These are phyloP conservation scores for Xenotilapia leptura DNA, from an alignment of 2,113 vertebrate species.

Conservation along the genomic window DNA sequence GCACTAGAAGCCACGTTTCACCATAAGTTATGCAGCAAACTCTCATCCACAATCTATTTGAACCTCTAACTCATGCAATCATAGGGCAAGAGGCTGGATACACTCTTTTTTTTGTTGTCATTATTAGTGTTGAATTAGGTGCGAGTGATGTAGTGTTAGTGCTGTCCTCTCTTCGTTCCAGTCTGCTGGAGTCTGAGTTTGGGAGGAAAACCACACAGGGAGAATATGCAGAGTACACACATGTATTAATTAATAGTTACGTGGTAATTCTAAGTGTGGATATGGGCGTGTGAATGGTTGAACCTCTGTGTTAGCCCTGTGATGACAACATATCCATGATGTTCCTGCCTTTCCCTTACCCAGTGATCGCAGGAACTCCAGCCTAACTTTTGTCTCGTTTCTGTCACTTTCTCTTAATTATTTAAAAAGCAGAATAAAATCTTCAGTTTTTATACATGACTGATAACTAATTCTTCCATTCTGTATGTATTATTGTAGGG, in stretches of 20 bases:
- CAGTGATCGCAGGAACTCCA: not conserved
- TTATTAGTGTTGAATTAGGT: not conserved
- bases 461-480: not conserved
- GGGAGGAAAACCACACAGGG: not conserved
- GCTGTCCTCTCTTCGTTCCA: not conserved
- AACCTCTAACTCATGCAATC: not conserved
- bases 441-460: not conserved
- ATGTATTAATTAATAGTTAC: not conserved
- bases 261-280: not conserved
- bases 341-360: not conserved
- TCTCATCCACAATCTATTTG: not conserved
- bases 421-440: not conserved
- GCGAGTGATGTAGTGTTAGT: not conserved
- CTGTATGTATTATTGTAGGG: not conserved
- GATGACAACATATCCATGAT: not conserved
- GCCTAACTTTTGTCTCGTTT: not conserved
- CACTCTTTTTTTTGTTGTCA: not conserved
- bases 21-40: not conserved
- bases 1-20: not conserved
- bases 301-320: not conserved
- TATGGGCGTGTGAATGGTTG: not conserved
- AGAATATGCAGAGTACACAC: not conserved
- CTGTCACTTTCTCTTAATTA: not conserved
- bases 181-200: not conserved
- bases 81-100: rapidly evolving